phyloP scores from a whole-genome alignment of 2,113 vertebrate genomes.

The Brienomyrus longianalis region DNA sequence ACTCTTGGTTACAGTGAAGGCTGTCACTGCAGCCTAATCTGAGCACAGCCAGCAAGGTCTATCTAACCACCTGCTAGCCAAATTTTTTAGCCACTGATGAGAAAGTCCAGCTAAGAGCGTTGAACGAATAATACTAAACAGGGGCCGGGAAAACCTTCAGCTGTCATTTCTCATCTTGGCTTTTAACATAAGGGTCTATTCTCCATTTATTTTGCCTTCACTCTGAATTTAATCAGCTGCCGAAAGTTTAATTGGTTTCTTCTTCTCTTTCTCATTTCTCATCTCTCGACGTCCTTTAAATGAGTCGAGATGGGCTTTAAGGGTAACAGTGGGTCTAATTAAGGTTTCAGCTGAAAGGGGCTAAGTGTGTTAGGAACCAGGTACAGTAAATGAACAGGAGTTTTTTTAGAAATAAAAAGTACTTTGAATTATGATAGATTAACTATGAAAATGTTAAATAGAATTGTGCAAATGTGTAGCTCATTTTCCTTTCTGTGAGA shows the following conservation, averaged over 20 bases:
- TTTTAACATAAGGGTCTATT: constrained; percentile 25
- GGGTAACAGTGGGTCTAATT: constrained; percentile 45
- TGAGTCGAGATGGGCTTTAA: constrained; percentile 48
- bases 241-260: constrained; percentile 24
- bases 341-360: constrained; percentile 37
- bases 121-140: background rate
- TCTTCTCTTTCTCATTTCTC: constrained; percentile 11
- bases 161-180: constrained; percentile 9
- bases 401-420: constrained; percentile 11
- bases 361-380: constrained; percentile 57
- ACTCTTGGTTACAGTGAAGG: background rate
- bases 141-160: background rate
- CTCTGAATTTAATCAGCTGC: constrained; percentile 40
- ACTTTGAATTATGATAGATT: background rate
- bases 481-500: background rate
- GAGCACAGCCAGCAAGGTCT: background rate
- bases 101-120: background rate
- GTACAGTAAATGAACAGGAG: constrained; percentile 42
- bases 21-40: background rate
- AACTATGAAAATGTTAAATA: background rate
- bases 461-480: background rate
- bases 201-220: constrained; percentile 17
- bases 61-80: background rate
- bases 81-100: background rate
- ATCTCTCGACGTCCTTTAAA: constrained; percentile 38